Evolutionary conservation across 2,888 invertebrate genomes (phyloP).

Genomic region (Fragum sueziense): DNA sequence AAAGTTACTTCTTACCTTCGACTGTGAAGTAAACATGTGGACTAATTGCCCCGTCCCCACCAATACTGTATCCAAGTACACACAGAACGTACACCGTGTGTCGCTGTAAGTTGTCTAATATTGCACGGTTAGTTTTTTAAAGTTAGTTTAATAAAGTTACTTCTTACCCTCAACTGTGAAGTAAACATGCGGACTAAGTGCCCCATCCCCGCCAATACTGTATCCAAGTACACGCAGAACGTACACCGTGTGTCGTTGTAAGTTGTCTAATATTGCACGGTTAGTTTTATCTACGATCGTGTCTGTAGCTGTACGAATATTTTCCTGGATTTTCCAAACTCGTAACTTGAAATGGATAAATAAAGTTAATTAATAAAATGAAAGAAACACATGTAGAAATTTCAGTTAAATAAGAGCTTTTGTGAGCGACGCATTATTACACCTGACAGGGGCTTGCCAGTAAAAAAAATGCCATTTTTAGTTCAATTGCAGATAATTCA

Average conservation of each 20-base stretch:
- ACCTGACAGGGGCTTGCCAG: too few relatives aligned
- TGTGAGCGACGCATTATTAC: too few relatives aligned
- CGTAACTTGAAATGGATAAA: conserved; percentile 47
- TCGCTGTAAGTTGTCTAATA: conserved; percentile 44
- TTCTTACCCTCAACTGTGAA: conserved; percentile 57
- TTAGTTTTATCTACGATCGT: conserved; percentile 29
- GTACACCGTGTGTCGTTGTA: conserved; percentile 55
- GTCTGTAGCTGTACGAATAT: conserved; percentile 55
- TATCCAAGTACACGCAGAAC: conserved; percentile 54
- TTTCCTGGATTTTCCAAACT: conserved; percentile 58
- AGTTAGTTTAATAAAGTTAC: too few relatives aligned
- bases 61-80: conserved; percentile 50
- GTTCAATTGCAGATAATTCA: too few relatives aligned
- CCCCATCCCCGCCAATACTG: conserved; percentile 53
- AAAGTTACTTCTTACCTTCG: conserved; percentile 50
- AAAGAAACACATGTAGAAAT: too few relatives aligned
- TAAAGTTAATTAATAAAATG: too few relatives aligned
- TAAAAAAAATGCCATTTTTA: too few relatives aligned
- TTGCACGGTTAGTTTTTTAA: conserved; percentile 32
- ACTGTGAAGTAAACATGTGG: conserved; percentile 60
- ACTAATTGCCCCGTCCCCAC: conserved; percentile 54
- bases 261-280: conserved; percentile 33
- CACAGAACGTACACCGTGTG: conserved; percentile 56
- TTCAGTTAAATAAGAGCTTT: too few relatives aligned
- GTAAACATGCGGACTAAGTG: conserved; percentile 56